Evolutionary conservation across 2,888 invertebrate species (phyloP), one percentile per base, ranked within the genome.

Genomic region (Phortica magna): DNA sequence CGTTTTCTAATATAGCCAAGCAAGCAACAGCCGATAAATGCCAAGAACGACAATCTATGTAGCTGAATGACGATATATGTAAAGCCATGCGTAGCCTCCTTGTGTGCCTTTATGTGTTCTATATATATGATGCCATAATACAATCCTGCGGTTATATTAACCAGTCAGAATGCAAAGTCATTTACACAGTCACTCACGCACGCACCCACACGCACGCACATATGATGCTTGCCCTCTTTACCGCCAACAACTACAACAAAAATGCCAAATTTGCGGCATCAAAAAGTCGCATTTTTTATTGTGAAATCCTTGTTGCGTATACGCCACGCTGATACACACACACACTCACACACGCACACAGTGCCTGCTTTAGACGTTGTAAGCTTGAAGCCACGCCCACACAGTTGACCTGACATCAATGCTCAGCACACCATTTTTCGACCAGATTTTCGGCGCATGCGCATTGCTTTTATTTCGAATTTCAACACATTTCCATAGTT

Each of bases 131-230:
- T 79, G 79, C 68, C 83, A 78, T 83, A 83, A 83, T 88, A 81
- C 84, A 88, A 88, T 88, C 86, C 91, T 91, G 91, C 84, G 90
- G 90, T 91, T 90, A 89, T 90, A 91, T 91, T 91, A 90, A 90
- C 91, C 90, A 91, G 90, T 91, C 89, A 90, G 88, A 87, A 86
- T 82, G 84, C 88, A 90, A 90, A 90, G 90, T 90, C 90, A 87
- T 81, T 83, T 81, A 80, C 79, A 84, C 71, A 77, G 77, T 77
- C 76, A 78, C 74, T 42, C 57, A 65, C 73, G 76, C 76, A 73
- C 57, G 17, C 61, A 70, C 39, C 57, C 39, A 59, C 31, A 31
- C 72, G 22, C 59, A 74, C 57, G 77, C 80, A 81, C 67, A 78
- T 76, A 5, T 61, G 48, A 61, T 61, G n/a, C 22, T 14, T 22